Evolutionary conservation across 2,888 invertebrate genomes (phyloP).

Genomic region (Apotomis turbidana): DNA sequence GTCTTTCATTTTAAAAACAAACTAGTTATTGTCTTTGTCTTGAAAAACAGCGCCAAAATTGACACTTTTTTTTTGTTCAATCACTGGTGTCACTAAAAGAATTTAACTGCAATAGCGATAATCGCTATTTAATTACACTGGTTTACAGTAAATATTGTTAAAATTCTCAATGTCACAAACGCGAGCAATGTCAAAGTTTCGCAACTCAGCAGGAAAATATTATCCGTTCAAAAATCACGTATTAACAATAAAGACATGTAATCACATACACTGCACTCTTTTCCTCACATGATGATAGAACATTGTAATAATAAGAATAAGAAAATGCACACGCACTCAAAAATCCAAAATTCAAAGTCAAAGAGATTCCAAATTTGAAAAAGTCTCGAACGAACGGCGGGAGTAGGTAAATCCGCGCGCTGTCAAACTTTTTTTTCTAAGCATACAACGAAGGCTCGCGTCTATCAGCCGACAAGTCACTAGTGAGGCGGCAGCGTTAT

Average conservation of each 20-base stretch:
- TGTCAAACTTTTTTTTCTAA: conserved; percentile 36
- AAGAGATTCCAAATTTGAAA: neutral
- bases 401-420: conserved; percentile 1
- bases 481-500: conserved; percentile 47
- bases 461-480: conserved; percentile 44
- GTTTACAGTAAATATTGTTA: conserved; percentile 43
- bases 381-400: conserved; percentile 4
- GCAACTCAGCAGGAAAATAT: conserved; percentile 19
- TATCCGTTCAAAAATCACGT: conserved; percentile 30
- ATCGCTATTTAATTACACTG: conserved; percentile 51
- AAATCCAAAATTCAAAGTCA: neutral
- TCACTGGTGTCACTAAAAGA: too few species aligned
- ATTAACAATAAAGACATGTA: conserved; percentile 31
- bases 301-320: conserved; percentile 17
- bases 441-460: conserved; percentile 32
- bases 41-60: conserved; percentile 23
- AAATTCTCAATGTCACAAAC: conserved; percentile 25
- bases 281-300: conserved; percentile 41
- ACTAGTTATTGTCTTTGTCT: conserved; percentile 37
- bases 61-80: neutral
- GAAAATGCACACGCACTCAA: neutral
- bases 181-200: conserved; percentile 33
- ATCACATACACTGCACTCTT: conserved; percentile 33
- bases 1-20: conserved; percentile 83
- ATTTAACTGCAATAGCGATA: conserved; percentile 41